These are phyloP conservation scores for Matsumyia berberina DNA, from an alignment of 2,888 invertebrate genomes.

Conservation along the genomic window DNA sequence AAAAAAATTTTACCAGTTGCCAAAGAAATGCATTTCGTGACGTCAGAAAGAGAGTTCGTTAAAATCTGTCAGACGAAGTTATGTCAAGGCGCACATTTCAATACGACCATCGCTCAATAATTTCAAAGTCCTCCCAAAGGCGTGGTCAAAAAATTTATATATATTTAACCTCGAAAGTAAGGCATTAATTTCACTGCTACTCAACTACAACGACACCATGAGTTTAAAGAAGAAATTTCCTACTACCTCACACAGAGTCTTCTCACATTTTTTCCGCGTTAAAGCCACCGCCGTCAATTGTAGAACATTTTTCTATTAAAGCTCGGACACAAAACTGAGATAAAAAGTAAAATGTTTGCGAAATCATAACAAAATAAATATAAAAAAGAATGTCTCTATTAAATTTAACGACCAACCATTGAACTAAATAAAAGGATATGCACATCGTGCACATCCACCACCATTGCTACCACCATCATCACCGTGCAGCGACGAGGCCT, in stretches of 20 bases:
- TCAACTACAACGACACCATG: no score
- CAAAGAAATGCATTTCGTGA: no score
- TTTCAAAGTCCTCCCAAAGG: no score
- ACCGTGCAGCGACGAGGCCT: slow-evolving; percentile 37
- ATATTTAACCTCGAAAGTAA: no score
- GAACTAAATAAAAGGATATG: slow-evolving; percentile 76
- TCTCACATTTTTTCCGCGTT: slow-evolving; percentile 17
- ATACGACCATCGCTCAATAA: no score
- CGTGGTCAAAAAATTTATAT: no score
- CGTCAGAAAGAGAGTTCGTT: no score
- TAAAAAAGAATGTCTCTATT: slow-evolving; percentile 62
- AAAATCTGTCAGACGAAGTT: no score
- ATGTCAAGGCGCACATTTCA: no score
- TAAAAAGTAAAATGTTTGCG: slow-evolving; percentile 48
- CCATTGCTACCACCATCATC: slow-evolving; percentile 39
- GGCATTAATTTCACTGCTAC: no score
- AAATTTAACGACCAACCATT: slow-evolving; percentile 76
- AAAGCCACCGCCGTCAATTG: slow-evolving; percentile 29
- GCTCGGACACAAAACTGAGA: slow-evolving; percentile 17
- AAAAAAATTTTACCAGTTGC: no score
- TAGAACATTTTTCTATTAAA: slow-evolving; percentile 59
- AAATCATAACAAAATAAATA: slow-evolving; percentile 72
- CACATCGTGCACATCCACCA: slow-evolving; percentile 72
- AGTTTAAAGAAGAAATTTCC: slow-evolving; percentile 27
- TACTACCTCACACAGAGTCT: slow-evolving; percentile 4